These are phyloP conservation scores for Megaptera novaeangliae DNA, from an alignment of 2,113 vertebrate genomes.

Conservation along the genomic window DNA sequence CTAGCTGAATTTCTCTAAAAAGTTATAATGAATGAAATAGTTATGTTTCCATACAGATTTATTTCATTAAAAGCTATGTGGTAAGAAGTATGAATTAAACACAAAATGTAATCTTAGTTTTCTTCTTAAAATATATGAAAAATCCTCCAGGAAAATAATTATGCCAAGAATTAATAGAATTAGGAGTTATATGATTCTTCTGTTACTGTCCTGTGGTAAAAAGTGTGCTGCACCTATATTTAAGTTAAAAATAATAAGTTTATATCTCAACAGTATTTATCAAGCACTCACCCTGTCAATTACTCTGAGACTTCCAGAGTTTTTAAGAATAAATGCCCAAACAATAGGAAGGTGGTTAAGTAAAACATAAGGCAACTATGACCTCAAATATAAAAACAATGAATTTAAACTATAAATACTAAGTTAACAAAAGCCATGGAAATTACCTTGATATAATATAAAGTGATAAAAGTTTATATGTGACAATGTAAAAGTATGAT, in stretches of 20 bases:
- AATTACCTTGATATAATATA: not conserved
- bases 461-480: slow-evolving; percentile 1
- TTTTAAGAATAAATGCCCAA: not conserved
- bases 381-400: not conserved
- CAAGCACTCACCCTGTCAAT: not conserved
- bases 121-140: not conserved
- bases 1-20: not conserved
- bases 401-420: not conserved
- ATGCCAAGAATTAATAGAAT: not conserved
- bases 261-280: not conserved
- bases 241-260: not conserved
- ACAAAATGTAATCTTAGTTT: slow-evolving; percentile 4
- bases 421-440: not conserved
- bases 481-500: not conserved
- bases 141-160: not conserved
- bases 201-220: not conserved
- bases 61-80: not conserved
- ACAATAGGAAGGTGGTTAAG: not conserved
- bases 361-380: not conserved
- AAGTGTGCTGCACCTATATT: not conserved
- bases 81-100: not conserved
- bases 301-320: not conserved
- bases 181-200: not conserved
- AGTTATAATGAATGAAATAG: not conserved
- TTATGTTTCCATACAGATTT: not conserved